Base-by-base conservation (phyloP, 2,888 invertebrate species). In the Seladonia tumulorum region DNA sequence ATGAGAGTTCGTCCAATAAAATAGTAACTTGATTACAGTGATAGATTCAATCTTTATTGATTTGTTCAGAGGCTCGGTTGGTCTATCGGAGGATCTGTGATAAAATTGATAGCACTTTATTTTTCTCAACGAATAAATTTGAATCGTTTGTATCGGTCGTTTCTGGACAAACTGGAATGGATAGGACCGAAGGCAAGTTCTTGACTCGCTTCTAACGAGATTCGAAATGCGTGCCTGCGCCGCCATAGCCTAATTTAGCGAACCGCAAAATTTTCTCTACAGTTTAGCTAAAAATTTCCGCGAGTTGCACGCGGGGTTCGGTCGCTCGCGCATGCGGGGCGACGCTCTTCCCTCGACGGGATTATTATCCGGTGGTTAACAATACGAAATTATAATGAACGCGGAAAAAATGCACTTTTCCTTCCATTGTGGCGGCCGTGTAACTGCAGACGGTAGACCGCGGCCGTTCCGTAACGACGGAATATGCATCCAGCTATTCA, bases 371-470 rank as follows among this genome's bases (percentile, higher is more conserved):
- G 14, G 5, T 39, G 49, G 71, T 83, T 85, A 88, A 90, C 88
- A 88, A 90, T 85, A 81, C 70, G 73, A 81, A 88, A 90, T 88
- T 83, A 80, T 82, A 88, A 90, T 80, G 82, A 74, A 79, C 88
- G 81, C 35, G 49, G 25, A 35, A 80, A 74, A 84, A 89, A 79
- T 79, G 80, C 79, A 79, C 68, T 79, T 83, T 79, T 63, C 42
- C 76, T 60, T 47, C 63, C 49, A 42, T 82, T 77, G 79, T 74
- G 79, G 76, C 70, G 75, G 1, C 18, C 57, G 47, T 29, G 16
- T 53, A 72, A 63, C 42, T 22, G 66, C 49, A 49, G 53, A 79
- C 75, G 63, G 75, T 66, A 57, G 60, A 68, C 53, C 29, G 57
- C 45, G 45, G 73, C 22, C 73, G 57, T 77, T 83, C 80, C n/a